Conservation (phyloP, 2,888 invertebrate species). For the Troilus luridus region DNA sequence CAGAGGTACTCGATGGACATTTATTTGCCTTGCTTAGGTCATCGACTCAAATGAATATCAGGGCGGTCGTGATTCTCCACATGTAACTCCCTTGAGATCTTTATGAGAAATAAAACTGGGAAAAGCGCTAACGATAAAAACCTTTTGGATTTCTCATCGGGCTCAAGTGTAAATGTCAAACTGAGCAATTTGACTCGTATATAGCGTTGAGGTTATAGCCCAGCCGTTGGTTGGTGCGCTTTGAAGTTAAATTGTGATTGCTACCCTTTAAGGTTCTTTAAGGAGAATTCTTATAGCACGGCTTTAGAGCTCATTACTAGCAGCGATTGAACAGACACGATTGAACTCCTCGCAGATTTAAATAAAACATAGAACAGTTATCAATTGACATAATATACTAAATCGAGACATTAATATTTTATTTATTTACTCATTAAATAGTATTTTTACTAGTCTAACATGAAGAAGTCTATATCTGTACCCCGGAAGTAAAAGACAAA, state of each 20-base stretch:
- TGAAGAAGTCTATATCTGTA: too few relatives aligned
- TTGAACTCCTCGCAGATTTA: not conserved
- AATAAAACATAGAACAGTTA: not conserved
- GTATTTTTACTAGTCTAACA: not conserved
- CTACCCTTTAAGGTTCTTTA: not conserved
- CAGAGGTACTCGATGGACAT: not conserved
- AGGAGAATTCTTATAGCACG: not conserved
- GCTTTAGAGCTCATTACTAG: not conserved
- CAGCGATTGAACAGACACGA: not conserved
- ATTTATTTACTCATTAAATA: not conserved
- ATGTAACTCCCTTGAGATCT: not conserved
- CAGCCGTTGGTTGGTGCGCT: not conserved
- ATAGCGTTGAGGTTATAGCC: not conserved
- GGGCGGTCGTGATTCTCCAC: not conserved
- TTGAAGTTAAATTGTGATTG: not conserved
- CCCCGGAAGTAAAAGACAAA: too few relatives aligned
- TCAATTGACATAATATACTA: not conserved
- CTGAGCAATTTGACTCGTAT: not conserved
- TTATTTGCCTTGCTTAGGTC: constrained; percentile 14
- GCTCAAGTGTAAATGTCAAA: not conserved
- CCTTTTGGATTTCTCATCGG: not conserved
- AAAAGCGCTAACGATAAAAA: not conserved
- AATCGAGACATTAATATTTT: not conserved
- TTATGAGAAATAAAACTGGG: constrained; percentile 6
- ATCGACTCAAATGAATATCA: not conserved